phyloP scores from a whole-genome alignment of 2,797 vertebrate species.

The Manis crassicaudata region DNA sequence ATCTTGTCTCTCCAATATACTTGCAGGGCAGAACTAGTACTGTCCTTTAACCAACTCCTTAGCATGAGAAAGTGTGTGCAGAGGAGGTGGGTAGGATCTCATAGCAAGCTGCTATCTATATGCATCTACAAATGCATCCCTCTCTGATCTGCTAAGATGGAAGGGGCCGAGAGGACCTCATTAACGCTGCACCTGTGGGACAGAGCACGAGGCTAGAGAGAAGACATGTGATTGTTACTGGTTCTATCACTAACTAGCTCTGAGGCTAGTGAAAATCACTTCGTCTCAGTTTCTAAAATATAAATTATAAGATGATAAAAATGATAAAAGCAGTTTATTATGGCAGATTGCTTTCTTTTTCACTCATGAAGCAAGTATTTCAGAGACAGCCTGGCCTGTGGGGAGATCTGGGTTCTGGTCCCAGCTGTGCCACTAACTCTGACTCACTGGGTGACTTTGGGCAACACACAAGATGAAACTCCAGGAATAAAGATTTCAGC shows the following conservation, averaged over 20 bases:
- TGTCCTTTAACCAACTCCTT: not conserved
- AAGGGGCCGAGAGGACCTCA: not conserved
- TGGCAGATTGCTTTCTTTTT: not conserved
- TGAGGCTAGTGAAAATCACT: not conserved
- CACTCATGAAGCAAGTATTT: not conserved
- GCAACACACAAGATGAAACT: not conserved
- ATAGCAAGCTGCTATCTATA: not conserved
- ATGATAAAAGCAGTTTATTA: not conserved
- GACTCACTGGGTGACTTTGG: not conserved
- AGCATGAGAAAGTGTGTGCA: not conserved
- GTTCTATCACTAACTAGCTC: not conserved
- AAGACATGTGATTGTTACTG: not conserved
- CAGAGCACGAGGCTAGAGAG: not conserved
- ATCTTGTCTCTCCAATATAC: not conserved
- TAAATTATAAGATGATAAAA: not conserved
- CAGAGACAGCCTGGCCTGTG: not conserved
- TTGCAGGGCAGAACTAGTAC: not conserved
- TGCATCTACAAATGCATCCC: not conserved
- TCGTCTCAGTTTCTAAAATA: not conserved
- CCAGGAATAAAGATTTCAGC: not conserved
- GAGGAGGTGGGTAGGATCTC: not conserved
- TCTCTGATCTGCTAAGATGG: not conserved
- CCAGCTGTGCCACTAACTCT: not conserved
- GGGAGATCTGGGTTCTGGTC: not conserved
- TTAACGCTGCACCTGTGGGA: not conserved